Conservation (phyloP, 2,797 vertebrate genomes). For the Pseudotriccus pelzelni region DNA sequence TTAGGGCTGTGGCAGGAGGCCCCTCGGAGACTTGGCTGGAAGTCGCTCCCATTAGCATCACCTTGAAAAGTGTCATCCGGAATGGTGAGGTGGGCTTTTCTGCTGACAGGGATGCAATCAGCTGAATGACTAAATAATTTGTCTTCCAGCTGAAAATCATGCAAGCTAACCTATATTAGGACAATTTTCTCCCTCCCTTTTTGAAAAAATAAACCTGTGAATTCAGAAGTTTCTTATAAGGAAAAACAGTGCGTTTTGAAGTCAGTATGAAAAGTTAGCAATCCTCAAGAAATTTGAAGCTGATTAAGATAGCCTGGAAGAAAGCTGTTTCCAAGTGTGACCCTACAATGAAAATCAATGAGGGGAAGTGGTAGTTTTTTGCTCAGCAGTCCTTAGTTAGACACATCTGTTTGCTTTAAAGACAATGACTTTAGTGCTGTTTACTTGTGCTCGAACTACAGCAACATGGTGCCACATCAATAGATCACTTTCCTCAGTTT, state of each 20-base stretch:
- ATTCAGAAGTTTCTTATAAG: neutral
- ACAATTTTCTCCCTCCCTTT: neutral
- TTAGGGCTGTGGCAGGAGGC: neutral
- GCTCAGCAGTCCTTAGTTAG: neutral
- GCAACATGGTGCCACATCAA: neutral
- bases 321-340: neutral
- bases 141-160: neutral
- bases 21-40: neutral
- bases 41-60: neutral
- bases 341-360: neutral
- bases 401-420: neutral
- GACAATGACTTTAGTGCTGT: neutral
- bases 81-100: neutral
- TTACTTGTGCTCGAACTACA: neutral
- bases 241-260: neutral
- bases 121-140: constrained; percentile 13
- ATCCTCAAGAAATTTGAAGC: neutral
- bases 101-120: constrained; percentile 7
- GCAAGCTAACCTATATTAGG: neutral
- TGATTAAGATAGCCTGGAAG: neutral
- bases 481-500: neutral
- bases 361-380: neutral
- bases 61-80: neutral
- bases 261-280: neutral
- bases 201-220: neutral